These are phyloP conservation scores for Stenchaetothrips biformis DNA, from an alignment of 2,888 invertebrate genomes.

Conservation along the genomic window DNA sequence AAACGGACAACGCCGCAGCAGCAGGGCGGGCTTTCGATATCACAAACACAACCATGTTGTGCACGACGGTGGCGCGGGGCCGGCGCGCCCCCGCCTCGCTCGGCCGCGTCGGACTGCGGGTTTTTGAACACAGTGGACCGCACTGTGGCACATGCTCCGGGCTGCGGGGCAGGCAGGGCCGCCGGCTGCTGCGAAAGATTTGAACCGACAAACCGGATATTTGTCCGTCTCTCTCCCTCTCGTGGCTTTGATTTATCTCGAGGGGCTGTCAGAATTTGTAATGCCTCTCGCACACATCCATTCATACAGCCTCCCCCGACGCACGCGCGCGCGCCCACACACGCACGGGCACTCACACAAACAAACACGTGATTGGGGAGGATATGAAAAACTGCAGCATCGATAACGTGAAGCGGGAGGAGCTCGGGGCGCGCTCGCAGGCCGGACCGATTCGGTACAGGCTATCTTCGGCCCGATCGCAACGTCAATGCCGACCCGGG, in stretches of 20 bases:
- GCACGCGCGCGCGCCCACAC: neutral
- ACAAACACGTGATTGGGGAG: neutral
- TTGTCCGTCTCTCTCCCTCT: neutral
- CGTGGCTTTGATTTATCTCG: neutral
- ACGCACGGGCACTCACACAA: neutral
- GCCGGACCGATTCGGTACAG: too few species aligned
- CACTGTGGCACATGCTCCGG: neutral
- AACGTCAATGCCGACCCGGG: too few species aligned
- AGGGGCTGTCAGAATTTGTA: neutral
- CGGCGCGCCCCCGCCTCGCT: too few species aligned
- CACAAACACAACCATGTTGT: too few species aligned
- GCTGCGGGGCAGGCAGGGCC: neutral
- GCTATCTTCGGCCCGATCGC: too few species aligned
- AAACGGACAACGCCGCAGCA: neutral
- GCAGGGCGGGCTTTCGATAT: neutral
- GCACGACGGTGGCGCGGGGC: too few species aligned
- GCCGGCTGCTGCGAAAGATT: neutral
- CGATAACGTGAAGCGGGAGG: neutral
- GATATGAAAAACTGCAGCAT: neutral
- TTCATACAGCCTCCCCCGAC: neutral
- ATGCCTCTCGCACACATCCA: neutral
- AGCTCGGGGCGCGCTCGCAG: too few species aligned
- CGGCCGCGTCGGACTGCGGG: too few species aligned
- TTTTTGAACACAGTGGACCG: too few species aligned
- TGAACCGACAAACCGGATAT: too few species aligned